These are phyloP conservation scores for Leptinotarsa juncta DNA, from an alignment of 2,888 invertebrate genomes.

Conservation along the genomic window DNA sequence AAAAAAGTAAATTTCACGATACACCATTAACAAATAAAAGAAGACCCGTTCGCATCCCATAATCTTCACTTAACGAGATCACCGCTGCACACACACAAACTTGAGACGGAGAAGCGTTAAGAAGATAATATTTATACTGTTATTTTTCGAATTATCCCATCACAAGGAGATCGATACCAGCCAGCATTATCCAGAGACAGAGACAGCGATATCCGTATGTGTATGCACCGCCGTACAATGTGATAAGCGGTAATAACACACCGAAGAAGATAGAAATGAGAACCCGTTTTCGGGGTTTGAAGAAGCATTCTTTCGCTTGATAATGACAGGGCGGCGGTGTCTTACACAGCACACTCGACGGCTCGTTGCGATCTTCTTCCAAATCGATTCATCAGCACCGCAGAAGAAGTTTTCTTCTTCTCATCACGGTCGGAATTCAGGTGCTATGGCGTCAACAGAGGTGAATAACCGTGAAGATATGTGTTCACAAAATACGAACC, in stretches of 20 bases:
- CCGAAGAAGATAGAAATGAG: slow-evolving; percentile 33
- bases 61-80: slow-evolving; percentile 23
- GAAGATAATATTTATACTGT: slow-evolving; percentile 34
- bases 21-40: slow-evolving; percentile 2
- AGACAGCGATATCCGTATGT: neutral
- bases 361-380: slow-evolving; percentile 16
- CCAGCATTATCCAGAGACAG: neutral
- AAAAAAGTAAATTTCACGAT: slow-evolving; percentile 1
- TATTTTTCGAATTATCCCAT: slow-evolving; percentile 40
- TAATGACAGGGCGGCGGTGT: slow-evolving; percentile 47
- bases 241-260: slow-evolving; percentile 46
- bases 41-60: slow-evolving; percentile 4
- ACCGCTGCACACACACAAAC: slow-evolving; percentile 10
- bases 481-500: slow-evolving; percentile 10
- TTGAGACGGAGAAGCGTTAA: slow-evolving; percentile 19
- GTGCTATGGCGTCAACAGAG: slow-evolving; percentile 35
- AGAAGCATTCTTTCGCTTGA: slow-evolving; percentile 46
- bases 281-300: slow-evolving; percentile 45
- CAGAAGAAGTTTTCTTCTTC: slow-evolving; percentile 30
- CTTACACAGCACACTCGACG: slow-evolving; percentile 31
- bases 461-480: slow-evolving; percentile 31
- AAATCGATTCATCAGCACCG: slow-evolving; percentile 35
- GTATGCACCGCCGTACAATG: slow-evolving; percentile 31
- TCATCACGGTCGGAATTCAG: slow-evolving; percentile 24
- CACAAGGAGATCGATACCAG: slow-evolving; percentile 38